A percentile compares a stretch with the other conserved stretches of the same genome.
phyloP scores from a whole-genome alignment of 2,888 invertebrate species.

The Acrobasis repandana region DNA sequence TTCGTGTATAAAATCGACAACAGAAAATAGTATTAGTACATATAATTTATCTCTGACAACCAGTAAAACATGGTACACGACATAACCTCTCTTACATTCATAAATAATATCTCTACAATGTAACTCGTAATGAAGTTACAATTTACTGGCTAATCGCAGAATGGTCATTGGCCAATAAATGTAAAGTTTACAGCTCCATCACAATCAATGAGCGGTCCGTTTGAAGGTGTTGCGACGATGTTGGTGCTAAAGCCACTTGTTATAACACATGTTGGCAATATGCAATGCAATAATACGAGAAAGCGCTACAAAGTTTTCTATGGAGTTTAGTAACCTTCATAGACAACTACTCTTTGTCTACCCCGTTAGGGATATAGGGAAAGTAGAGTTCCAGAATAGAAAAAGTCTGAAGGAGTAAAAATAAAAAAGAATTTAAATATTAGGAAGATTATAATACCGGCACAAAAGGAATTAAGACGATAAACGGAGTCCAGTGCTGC shows the following conservation, averaged over 20 bases:
- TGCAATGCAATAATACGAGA: not conserved
- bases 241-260: not conserved
- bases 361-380: no score
- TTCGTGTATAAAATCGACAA: conserved; percentile 70
- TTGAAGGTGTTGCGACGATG: conserved; percentile 15
- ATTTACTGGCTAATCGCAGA: conserved; percentile 31
- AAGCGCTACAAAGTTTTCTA: no score
- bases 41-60: no score
- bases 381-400: no score
- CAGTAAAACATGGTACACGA: not conserved
- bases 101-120: not conserved
- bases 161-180: conserved; percentile 21
- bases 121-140: conserved; percentile 47
- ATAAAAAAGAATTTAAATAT: no score
- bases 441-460: no score
- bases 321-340: no score
- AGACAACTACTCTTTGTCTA: no score
- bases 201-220: conserved; percentile 31
- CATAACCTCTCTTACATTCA: not conserved
- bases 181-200: conserved; percentile 41
- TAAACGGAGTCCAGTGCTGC: no score
- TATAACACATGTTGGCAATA: not conserved
- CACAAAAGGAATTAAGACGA: no score
- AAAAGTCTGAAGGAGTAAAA: no score
- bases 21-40: no score